phyloP scores from a whole-genome alignment of 1,140 invertebrate species.

The Drosophila nasuta region DNA sequence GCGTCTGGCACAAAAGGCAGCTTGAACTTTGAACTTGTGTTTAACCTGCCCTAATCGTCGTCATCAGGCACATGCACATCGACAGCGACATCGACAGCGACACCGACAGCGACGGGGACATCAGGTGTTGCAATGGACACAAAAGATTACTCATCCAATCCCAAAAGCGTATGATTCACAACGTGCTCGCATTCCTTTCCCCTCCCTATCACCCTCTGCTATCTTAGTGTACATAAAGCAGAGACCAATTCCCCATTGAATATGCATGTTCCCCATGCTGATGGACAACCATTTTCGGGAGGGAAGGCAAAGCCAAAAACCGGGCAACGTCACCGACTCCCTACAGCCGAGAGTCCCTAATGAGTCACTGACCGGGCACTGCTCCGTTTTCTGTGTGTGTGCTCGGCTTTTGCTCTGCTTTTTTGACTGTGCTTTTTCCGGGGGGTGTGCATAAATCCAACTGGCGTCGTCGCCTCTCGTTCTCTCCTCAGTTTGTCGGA shows the following conservation, averaged over 20 bases:
- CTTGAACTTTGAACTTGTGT: slow-evolving; percentile 60
- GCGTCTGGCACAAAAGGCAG: background rate
- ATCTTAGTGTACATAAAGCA: slow-evolving; percentile 31
- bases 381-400: slow-evolving; percentile 16
- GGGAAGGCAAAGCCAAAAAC: background rate
- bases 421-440: background rate
- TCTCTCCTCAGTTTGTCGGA: slow-evolving; percentile 51
- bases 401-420: background rate
- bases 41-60: slow-evolving; percentile 38
- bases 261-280: slow-evolving; percentile 22
- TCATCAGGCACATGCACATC: background rate
- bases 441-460: slow-evolving; percentile 42
- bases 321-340: slow-evolving; percentile 15
- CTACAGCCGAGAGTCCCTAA: slow-evolving; percentile 33
- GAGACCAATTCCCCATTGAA: slow-evolving; percentile 1
- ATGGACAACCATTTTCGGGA: background rate
- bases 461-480: slow-evolving; percentile 18
- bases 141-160: slow-evolving; percentile 60
- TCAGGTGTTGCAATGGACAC: slow-evolving; percentile 60
- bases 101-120: background rate
- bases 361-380: slow-evolving; percentile 69
- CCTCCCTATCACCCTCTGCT: background rate
- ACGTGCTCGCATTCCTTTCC: background rate
- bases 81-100: background rate
- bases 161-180: slow-evolving; percentile 54